Evolutionary conservation across 1,140 invertebrate genomes (phyloP), one percentile per base, ranked within the genome.

Genomic region (Leptonema lineaticorne): DNA sequence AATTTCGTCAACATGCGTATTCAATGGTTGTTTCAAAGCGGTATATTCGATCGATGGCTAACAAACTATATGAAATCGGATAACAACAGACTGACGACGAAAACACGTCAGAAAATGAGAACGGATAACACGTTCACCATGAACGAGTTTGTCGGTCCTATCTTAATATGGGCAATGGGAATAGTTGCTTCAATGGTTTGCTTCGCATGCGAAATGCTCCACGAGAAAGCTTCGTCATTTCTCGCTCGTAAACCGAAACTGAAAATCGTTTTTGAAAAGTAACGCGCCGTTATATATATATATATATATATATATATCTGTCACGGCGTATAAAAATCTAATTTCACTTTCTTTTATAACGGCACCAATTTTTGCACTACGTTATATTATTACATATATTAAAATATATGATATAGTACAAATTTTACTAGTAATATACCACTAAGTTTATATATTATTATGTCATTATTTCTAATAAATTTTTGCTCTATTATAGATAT

Each of bases 111-210:
- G 14, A 33, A 7, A 9, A 18, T 41, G 18, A 11, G 24, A 26
- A n/a, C 5, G 4, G 37, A 24, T 1, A 24, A 62, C 26, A n/a
- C 26, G 11, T 62, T 41, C 26, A n/a, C 33, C 22, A 1, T 62
- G 16, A 62, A 45, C 24, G 37, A 62, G 45, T 62, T 62, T 11
- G n/a, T 62, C 7, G 65, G 69, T 46, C 66, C 60, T 1, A 27
- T 71, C 20, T 16, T 63, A 11, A 37, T 64, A 5, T 71, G 70
- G 70, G 6, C 9, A 14, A 26, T 58, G 1, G 70, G 70, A n/a
- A 69, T 71, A 11, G 16, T 62, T 11, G 14, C 66, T 2, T 65
- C 67, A 4, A 22, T 66, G 14, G 8, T 65, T 5, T 68, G 62
- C 62, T 71, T 71, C 18, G 26, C 69, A 22, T 22, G 30, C 4